Evolutionary conservation across 1,140 invertebrate genomes (phyloP), one percentile per base, ranked within the genome.

Genomic region (Tetramorium simillimum): DNA sequence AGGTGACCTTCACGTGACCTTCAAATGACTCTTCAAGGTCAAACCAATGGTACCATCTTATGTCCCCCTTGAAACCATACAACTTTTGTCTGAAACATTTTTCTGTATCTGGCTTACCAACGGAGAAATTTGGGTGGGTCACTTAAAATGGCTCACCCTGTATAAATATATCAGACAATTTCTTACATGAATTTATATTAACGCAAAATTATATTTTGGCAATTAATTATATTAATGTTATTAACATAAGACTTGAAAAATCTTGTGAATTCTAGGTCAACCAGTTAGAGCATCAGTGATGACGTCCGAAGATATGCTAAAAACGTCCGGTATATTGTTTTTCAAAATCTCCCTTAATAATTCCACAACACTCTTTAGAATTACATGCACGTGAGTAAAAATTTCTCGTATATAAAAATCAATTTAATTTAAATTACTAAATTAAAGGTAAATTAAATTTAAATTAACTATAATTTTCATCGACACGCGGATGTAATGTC

Each of bases 201-300:
- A 65, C 43, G 56, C 70, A 14, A 62, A 77, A 33, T 86, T 14
- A 62, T 33, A 10, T 63, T 63, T 65, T 60, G 24, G 56, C 43
- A 86, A 75, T 46, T 85, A 60, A 78, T 65, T 33, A 33, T 33
- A 4, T 33, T 33, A 33, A 33, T 33, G 28, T 33, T 16, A 28
- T 10, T 21, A 43, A 43, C 46, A 24, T 3, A 0, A 16, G 28
- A 69, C 24, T 33, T 40, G 18, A 53, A 86, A 80, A 70, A 85
- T 78, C 70, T 87, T 1, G 9, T 65, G 72, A 81, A 89, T 90
- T 87, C 76, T 82, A 96, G 95, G 95, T 58, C 91, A 95, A 65
- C 95, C 96, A 60, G 62, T 96, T 0, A 93, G 95, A 92, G 95
- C 94, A 6, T 92, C 93, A 3, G 92, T 95, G 12, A 92, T 88